Evolutionary conservation across 2,888 invertebrate species (phyloP).

Genomic region (Eretmocerus hayati): DNA sequence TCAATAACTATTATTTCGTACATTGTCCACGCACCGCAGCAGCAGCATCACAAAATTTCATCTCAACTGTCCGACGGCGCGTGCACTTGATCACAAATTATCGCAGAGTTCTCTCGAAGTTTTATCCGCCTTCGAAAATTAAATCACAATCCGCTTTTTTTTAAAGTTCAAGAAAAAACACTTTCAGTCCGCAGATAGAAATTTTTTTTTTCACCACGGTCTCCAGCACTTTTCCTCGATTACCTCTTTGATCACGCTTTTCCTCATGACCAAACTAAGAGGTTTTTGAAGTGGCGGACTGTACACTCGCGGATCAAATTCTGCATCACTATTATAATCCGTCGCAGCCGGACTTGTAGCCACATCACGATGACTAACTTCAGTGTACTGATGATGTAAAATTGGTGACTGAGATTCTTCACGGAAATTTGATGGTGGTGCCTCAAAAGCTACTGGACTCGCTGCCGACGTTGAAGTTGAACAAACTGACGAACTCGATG

Average conservation of each 20-base stretch:
- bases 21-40: no score
- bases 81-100: no score
- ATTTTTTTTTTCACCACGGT: conserved; percentile 65
- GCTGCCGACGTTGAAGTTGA: conserved; percentile 48
- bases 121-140: not conserved
- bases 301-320: conserved; percentile 45
- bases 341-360: conserved; percentile 45
- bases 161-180: not conserved
- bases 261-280: conserved; percentile 64
- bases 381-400: conserved; percentile 30
- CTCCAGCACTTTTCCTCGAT: conserved; percentile 74
- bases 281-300: conserved; percentile 54
- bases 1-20: no score
- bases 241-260: conserved; percentile 26
- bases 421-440: conserved; percentile 51
- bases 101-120: not conserved
- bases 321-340: conserved; percentile 39
- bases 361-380: conserved; percentile 49
- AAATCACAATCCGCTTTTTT: not conserved
- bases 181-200: conserved; percentile 27
- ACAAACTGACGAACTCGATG: conserved; percentile 51
- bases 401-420: conserved; percentile 40
- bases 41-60: no score
- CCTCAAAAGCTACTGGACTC: conserved; percentile 46
- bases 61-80: no score